phyloP scores from a whole-genome alignment of 2,888 invertebrate genomes.

The Parnassius mnemosyne region DNA sequence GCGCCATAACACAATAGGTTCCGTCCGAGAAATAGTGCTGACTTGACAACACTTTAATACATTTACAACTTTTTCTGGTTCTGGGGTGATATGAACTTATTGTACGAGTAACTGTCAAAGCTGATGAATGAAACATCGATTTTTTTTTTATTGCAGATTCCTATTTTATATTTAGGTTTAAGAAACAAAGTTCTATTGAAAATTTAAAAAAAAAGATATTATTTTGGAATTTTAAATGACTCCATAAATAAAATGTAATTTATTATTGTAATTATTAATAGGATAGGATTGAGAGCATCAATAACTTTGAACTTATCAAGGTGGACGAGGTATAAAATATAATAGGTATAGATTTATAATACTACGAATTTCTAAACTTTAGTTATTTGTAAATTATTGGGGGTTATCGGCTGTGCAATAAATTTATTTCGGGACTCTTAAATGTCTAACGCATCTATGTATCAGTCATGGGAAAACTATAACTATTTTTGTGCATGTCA shows the following conservation, averaged over 20 bases:
- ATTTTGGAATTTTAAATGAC: conserved; percentile 51
- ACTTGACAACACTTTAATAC: conserved; percentile 38
- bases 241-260: conserved; percentile 52
- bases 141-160: conserved; percentile 73
- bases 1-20: conserved; percentile 38
- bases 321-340: conserved; percentile 33
- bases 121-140: conserved; percentile 34
- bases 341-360: conserved; percentile 34
- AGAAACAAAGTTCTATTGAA: conserved; percentile 57
- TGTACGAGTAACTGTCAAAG: conserved; percentile 23
- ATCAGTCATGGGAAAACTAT: conserved; percentile 12
- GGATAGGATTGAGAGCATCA: conserved; percentile 51
- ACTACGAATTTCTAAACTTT: conserved; percentile 36
- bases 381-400: conserved; percentile 31
- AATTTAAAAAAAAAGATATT: conserved; percentile 34
- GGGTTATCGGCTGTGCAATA: conserved; percentile 51
- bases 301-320: conserved; percentile 38
- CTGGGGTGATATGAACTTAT: conserved; percentile 36
- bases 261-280: conserved; percentile 48
- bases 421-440: conserved; percentile 29
- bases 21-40: conserved; percentile 48
- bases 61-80: conserved; percentile 37
- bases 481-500: conserved; percentile 14
- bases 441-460: conserved; percentile 19
- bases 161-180: conserved; percentile 72